Evolutionary conservation across 2,888 invertebrate genomes (phyloP), one percentile per base, ranked within the genome.

Genomic region (Oasisia sp.): DNA sequence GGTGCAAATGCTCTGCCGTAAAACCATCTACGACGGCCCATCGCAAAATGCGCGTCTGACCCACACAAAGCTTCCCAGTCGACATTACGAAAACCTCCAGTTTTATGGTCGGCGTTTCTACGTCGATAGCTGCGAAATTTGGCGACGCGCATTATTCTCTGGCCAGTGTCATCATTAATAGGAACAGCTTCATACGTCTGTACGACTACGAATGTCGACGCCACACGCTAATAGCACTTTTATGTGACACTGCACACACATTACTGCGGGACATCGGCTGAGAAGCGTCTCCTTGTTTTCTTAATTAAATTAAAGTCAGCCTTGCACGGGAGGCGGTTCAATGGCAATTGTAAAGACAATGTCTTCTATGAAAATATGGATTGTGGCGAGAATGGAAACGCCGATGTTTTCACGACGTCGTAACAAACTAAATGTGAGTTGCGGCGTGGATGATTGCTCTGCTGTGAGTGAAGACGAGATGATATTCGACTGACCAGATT

Each of bases 121-220:
- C n/a, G 74, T 74, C n/a, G 74, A 7, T 74, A 19, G 74, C 74
- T 74, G 74, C 19, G 74, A 74, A 74, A 74, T 74, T 19, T 74
- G 74, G 74, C 74, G 27, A 74, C 27, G 74, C 74, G 27, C 74
- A 74, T 74, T 74, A 74, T 74, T 74, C 74, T 74, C 74, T 27
- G 74, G 74, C 74, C 27, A n/a, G 74, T 74, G 74, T 74, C 74
- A 74, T 74, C 74, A 74, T 74, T 74, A 74, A 74, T 74, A 74
- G 27, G 74, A 74, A 74, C 74, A 74, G 74, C n/a, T 74, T n/a
- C 74, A 74, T 74, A 74, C 74, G n/a, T 74, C 74, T 74, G 74
- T 74, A 74, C 74, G 4, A 74, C 19, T 74, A 27, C n/a, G 74
- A 74, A 74, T 74, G 74, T 14, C 74, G 27, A 74, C 74, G 74